A percentile compares a stretch with the other conserved stretches of the same genome.
phyloP scores from a whole-genome alignment of 2,888 invertebrate species.

The Danaus chrysippus region DNA sequence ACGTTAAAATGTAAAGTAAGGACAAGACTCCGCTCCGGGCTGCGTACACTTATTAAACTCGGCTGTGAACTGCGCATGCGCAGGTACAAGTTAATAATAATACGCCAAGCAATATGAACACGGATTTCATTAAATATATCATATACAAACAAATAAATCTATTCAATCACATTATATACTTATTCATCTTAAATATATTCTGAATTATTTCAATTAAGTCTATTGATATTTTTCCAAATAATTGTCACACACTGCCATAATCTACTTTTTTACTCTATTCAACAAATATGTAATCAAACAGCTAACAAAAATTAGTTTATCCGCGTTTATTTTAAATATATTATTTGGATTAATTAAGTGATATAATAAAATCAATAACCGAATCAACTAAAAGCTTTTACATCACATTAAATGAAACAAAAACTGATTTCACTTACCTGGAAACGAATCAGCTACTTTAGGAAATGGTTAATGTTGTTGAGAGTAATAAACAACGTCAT shows the following conservation, averaged over 20 bases:
- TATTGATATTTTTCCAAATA: too few relatives aligned
- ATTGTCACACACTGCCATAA: too few relatives aligned
- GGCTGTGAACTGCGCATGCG: background rate
- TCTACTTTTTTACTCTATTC: too few relatives aligned
- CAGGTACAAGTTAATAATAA: background rate
- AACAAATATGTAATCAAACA: too few relatives aligned
- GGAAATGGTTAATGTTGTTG: slow-evolving; percentile 42
- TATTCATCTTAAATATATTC: too few relatives aligned
- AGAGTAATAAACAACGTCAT: slow-evolving; percentile 39
- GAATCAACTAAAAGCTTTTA: slow-evolving; percentile 1
- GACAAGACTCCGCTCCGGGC: slow-evolving; percentile 2
- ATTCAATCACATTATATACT: too few relatives aligned
- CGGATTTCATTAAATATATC: too few relatives aligned
- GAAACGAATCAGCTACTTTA: slow-evolving; percentile 31
- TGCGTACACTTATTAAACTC: slow-evolving; percentile 1
- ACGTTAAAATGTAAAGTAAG: slow-evolving; percentile 2
- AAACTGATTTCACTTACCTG: slow-evolving; percentile 5
- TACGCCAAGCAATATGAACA: background rate
- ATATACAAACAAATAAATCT: too few relatives aligned
- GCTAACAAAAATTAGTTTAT: too few relatives aligned
- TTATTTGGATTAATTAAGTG: too few relatives aligned
- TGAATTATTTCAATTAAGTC: too few relatives aligned
- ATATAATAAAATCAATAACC: background rate
- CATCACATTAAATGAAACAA: background rate
- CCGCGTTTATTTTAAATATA: too few relatives aligned